A percentile compares a stretch with the other conserved stretches of the same genome.
These are phyloP conservation scores for Eospalax fontanierii DNA, from an alignment of 2,797 vertebrate species.

Conservation along the genomic window DNA sequence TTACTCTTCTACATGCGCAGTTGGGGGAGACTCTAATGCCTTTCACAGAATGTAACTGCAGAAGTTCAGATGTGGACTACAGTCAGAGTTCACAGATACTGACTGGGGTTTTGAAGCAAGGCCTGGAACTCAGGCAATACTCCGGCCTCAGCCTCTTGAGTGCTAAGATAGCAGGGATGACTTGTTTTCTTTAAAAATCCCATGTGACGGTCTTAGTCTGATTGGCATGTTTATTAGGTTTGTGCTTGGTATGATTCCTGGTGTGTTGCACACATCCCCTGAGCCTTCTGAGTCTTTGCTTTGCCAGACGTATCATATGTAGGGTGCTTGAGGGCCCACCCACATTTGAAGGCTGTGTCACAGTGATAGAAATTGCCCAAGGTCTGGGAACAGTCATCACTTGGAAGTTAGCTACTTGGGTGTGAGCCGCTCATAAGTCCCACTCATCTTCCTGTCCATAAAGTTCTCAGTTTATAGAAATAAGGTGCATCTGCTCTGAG, in stretches of 20 bases:
- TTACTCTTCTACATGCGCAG: not conserved
- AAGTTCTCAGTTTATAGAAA: not conserved
- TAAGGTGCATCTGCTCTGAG: not conserved
- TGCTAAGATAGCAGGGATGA: too few relatives aligned
- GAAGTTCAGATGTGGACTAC: not conserved
- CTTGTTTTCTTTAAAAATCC: too few relatives aligned
- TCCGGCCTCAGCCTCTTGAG: too few relatives aligned
- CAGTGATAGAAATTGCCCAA: not conserved
- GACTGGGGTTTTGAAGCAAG: too few relatives aligned
- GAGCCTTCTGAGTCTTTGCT: not conserved
- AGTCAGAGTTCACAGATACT: not conserved
- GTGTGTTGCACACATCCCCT: not conserved
- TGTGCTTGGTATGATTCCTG: not conserved
- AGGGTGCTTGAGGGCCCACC: not conserved
- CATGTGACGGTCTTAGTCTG: not conserved
- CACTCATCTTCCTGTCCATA: not conserved
- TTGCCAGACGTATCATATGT: not conserved
- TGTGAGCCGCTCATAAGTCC: not conserved
- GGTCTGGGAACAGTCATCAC: not conserved
- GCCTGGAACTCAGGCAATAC: too few relatives aligned
- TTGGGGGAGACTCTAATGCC: conserved; percentile 24
- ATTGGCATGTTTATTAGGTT: not conserved
- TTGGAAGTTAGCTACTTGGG: not conserved
- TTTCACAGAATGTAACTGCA: not conserved
- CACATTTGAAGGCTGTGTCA: not conserved